phyloP scores from a whole-genome alignment of 2,113 vertebrate species.

The Poecile atricapillus region DNA sequence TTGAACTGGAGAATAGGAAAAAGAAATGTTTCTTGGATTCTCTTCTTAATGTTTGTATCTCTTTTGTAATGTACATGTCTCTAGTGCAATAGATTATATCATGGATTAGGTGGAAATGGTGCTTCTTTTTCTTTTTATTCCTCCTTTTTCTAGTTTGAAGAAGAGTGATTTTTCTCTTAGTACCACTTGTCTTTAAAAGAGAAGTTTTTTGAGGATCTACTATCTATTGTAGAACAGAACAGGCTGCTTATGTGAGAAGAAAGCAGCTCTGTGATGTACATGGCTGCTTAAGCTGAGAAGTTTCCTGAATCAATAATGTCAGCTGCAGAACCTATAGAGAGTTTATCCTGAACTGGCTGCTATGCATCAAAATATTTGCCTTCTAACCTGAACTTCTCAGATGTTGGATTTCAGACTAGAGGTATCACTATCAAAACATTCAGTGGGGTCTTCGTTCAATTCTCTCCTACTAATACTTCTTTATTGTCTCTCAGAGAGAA shows the following conservation, averaged over 20 bases:
- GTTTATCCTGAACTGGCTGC: background rate
- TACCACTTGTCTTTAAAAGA: background rate
- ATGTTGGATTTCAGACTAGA: background rate
- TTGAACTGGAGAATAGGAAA: background rate
- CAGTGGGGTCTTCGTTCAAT: background rate
- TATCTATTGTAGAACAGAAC: background rate
- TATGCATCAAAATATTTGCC: background rate
- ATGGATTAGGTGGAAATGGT: background rate
- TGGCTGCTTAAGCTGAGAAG: background rate
- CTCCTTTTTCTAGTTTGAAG: background rate
- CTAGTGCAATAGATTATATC: background rate
- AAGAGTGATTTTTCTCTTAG: background rate
- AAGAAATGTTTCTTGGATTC: background rate
- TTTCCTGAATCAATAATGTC: background rate
- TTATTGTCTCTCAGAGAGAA: background rate
- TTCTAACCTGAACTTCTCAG: background rate
- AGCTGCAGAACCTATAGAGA: background rate
- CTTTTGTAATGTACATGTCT: background rate
- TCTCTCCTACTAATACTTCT: background rate
- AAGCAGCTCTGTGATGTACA: background rate
- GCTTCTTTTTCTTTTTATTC: background rate
- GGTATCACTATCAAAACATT: background rate
- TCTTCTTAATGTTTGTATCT: background rate
- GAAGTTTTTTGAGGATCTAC: background rate
- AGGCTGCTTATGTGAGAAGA: background rate